Evolutionary conservation across 2,888 invertebrate genomes (phyloP), one percentile per base, ranked within the genome.

Genomic region (Mythimna loreyi): DNA sequence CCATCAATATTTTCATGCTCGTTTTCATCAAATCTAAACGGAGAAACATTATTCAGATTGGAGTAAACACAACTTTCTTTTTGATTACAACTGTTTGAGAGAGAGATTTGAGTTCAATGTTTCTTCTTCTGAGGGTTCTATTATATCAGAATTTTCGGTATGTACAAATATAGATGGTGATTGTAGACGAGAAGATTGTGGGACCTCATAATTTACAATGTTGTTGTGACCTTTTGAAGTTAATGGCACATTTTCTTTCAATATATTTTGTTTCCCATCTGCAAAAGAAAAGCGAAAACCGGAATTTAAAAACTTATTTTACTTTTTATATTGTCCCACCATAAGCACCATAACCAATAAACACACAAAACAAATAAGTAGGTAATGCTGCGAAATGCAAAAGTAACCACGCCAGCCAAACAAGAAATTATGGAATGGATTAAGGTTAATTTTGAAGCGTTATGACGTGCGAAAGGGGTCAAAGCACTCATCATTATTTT

Each of bases 121-220:
- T 64, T 69, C 69, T 53, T 59, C 53, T 69, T 64, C 64, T 63
- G 58, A 63, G 33, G 33, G 33, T 33, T 33, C 68, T 62, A 68
- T 68, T 50, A 68, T 63, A 63, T 68, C 63, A 52, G 63, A 58
- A 63, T 58, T 58, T 60, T 55, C 53, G 33, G 47, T 55, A 61
- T 55, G 19, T 67, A 67, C 45, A 60, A 63, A 56, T 67, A 60
- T 67, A 52, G 59, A 58, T 66, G 53, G 56, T 65, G 55, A 65
- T 56, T 56, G 64, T 57, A 36, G 64, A 55, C 36, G 47, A 65
- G 57, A 65, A 57, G 57, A 65, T 58, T 65, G 65, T 50, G 49
- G 50, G 58, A 65, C 65, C 28, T 65, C 58, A 56, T 58, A 40
- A 58, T 57, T 65, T 65, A 56, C 63, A 63, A 63, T 58, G 58